Evolutionary conservation across 2,888 invertebrate species (phyloP).

Genomic region (Carcina quercana): DNA sequence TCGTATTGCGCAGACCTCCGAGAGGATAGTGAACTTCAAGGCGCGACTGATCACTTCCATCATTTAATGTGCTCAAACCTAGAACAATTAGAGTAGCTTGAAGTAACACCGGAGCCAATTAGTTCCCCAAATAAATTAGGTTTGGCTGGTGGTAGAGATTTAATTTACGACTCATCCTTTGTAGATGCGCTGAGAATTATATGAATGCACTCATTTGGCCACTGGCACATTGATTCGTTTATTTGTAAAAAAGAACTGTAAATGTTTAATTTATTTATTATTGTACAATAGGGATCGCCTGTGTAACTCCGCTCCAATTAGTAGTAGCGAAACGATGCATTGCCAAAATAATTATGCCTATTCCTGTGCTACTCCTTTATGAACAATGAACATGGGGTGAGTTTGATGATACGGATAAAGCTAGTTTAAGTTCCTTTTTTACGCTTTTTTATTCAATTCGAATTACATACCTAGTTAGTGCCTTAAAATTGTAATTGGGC

Average conservation of each 20-base stretch:
- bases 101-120: constrained; percentile 11
- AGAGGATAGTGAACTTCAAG: constrained; percentile 94
- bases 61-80: constrained; percentile 77
- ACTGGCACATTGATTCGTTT: background rate
- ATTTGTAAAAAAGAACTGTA: background rate
- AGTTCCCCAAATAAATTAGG: no score
- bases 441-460: no score
- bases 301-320: no score
- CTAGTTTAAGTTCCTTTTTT: no score
- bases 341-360: no score
- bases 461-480: no score
- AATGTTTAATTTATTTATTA: constrained; percentile 2
- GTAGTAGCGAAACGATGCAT: no score
- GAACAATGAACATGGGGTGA: no score
- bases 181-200: background rate
- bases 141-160: background rate
- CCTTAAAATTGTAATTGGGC: no score
- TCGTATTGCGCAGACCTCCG: constrained; percentile 92
- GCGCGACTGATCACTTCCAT: constrained; percentile 92
- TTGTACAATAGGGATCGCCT: no score
- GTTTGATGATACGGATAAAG: no score
- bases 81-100: constrained; percentile 38
- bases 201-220: constrained; percentile 1
- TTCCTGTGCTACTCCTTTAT: no score
- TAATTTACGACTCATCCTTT: background rate